These are phyloP conservation scores for Crypturellus tataupa DNA, from an alignment of 2,797 vertebrate genomes.

Conservation along the genomic window DNA sequence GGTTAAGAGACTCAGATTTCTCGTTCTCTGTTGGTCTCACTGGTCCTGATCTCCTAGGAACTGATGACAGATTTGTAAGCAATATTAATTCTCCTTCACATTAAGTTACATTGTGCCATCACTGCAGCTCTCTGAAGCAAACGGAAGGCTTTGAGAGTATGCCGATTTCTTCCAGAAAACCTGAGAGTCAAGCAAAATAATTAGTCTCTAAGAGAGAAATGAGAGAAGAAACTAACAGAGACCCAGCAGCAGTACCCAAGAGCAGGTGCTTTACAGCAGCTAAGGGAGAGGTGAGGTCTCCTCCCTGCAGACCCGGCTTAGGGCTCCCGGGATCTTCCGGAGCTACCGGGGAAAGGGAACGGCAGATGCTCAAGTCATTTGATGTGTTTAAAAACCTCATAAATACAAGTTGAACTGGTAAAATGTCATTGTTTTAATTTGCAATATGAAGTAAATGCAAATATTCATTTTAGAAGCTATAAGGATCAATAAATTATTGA, in stretches of 20 bases:
- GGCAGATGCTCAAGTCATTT: not conserved
- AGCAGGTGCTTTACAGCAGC: not conserved
- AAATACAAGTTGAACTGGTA: not conserved
- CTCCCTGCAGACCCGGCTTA: not conserved
- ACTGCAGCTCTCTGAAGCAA: conserved; percentile 3
- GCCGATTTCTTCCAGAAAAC: conserved; percentile 60
- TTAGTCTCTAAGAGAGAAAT: not conserved
- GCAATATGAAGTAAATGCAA: not conserved
- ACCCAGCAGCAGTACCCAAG: too few relatives aligned
- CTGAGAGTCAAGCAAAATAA: not conserved
- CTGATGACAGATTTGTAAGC: conserved; percentile 64
- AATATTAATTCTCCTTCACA: conserved; percentile 65
- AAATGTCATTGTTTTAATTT: not conserved
- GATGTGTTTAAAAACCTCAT: not conserved
- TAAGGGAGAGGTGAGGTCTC: not conserved
- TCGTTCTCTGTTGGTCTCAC: not conserved
- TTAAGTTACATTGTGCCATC: conserved; percentile 54
- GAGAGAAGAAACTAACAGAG: not conserved
- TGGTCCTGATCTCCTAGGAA: conserved; percentile 31
- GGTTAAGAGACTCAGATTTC: conserved; percentile 38
- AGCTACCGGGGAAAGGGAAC: not conserved
- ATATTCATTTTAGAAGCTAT: not conserved
- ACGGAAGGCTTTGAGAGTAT: conserved; percentile 49
- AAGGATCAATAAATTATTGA: not conserved
- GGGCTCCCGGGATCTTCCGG: not conserved